Evolutionary conservation across 2,113 vertebrate genomes (phyloP).

Genomic region (Hydrochoerus hydrochaeris): DNA sequence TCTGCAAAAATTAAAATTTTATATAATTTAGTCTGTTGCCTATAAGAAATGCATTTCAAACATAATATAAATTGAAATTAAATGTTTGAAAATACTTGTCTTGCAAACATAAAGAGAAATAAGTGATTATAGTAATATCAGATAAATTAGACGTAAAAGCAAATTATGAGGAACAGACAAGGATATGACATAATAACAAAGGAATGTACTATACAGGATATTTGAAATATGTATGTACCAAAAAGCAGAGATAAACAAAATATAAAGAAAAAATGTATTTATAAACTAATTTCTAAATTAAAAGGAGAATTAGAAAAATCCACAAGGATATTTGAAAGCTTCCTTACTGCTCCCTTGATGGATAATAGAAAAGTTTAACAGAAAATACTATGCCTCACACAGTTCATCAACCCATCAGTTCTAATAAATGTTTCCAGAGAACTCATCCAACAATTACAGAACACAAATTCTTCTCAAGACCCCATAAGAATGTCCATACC

Average conservation of each 20-base stretch:
- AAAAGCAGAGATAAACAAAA: not conserved
- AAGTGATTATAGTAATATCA: not conserved
- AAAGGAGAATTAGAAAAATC: not conserved
- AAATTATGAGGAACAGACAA: not conserved
- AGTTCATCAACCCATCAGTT: not conserved
- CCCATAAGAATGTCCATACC: not conserved
- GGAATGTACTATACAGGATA: not conserved
- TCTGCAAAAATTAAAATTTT: not conserved
- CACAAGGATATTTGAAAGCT: not conserved
- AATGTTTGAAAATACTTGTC: not conserved
- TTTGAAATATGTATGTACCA: not conserved
- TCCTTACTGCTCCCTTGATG: not conserved
- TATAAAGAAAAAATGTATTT: not conserved
- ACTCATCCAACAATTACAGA: not conserved
- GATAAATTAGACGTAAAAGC: not conserved
- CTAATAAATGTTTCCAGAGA: not conserved
- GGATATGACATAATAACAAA: not conserved
- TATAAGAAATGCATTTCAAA: not conserved
- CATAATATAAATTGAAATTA: not conserved
- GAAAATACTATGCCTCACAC: not conserved
- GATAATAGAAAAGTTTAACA: not conserved
- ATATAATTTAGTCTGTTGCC: not conserved
- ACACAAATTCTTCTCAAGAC: not conserved
- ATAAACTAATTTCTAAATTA: not conserved
- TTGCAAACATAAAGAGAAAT: not conserved